These are phyloP conservation scores for Solenopsis invicta DNA, from an alignment of 1,140 invertebrate genomes.

Conservation along the genomic window DNA sequence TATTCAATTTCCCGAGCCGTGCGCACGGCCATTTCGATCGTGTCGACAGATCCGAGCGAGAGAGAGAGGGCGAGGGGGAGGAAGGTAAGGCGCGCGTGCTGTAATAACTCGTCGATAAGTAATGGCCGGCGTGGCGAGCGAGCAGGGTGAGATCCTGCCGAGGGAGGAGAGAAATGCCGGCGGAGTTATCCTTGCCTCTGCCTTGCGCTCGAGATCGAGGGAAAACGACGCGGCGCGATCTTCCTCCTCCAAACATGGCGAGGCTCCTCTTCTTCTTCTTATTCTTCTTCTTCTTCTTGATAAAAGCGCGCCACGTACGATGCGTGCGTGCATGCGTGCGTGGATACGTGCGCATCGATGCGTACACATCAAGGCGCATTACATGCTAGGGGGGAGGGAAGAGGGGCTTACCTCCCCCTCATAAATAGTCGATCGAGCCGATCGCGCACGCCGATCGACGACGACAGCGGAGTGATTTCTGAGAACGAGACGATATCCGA, in stretches of 20 bases:
- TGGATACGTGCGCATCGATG: constrained; percentile 21
- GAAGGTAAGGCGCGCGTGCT: constrained; percentile 56
- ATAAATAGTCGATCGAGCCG: constrained; percentile 68
- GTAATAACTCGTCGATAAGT: constrained; percentile 76
- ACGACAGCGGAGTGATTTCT: constrained; percentile 23
- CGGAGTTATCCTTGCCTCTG: not conserved
- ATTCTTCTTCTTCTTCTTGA: constrained; percentile 51
- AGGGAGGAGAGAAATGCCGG: constrained; percentile 12
- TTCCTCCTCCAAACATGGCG: constrained; percentile 79
- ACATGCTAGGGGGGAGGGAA: not conserved
- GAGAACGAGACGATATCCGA: constrained; percentile 34
- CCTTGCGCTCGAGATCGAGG: not conserved
- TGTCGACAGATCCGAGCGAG: constrained; percentile 38
- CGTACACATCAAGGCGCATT: not conserved
- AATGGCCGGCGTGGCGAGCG: constrained; percentile 60
- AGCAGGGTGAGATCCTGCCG: constrained; percentile 20
- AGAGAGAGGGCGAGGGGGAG: constrained; percentile 27
- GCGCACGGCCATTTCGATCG: constrained; percentile 52
- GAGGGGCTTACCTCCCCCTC: not conserved
- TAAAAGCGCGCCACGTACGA: constrained; percentile 66
- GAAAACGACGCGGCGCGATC: constrained; percentile 44
- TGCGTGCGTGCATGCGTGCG: constrained; percentile 39
- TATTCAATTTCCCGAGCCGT: constrained; percentile 60
- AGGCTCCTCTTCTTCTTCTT: constrained; percentile 34
- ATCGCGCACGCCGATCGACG: constrained; percentile 16